Percentiles rank a stretch among this genome's conserved stretches.
phyloP scores from a whole-genome alignment of 2,113 vertebrate genomes.

The Channa maculata region DNA sequence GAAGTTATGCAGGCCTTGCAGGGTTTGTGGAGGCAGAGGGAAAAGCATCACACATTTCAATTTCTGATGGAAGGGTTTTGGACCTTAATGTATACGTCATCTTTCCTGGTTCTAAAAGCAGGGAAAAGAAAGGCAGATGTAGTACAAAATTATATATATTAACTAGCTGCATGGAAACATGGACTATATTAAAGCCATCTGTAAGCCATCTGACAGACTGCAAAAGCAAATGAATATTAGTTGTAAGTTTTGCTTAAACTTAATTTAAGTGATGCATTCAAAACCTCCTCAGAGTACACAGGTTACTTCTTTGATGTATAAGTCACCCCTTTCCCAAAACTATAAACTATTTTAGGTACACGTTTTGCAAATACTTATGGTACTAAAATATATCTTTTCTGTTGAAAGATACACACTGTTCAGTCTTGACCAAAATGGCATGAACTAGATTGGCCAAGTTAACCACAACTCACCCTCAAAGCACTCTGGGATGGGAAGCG shows the following conservation, averaged over 20 bases:
- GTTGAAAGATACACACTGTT: not conserved
- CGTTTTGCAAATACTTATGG: not conserved
- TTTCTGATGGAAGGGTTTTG: constrained; percentile 79
- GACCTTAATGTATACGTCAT: constrained; percentile 45
- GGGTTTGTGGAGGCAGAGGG: not conserved
- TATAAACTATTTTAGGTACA: not conserved
- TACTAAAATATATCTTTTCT: not conserved
- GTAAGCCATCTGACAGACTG: not conserved
- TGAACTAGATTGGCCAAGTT: not conserved
- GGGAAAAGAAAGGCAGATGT: not conserved
- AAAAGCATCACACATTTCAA: constrained; percentile 56
- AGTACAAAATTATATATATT: not conserved
- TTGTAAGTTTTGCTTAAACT: too few species aligned
- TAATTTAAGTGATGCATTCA: too few species aligned
- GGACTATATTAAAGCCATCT: not conserved
- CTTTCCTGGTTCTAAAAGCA: constrained; percentile 70
- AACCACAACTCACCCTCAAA: constrained; percentile 83
- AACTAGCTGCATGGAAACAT: not conserved
- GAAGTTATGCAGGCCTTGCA: constrained; percentile 33
- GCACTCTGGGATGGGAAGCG: constrained; percentile 86
- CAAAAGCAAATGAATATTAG: too few species aligned
- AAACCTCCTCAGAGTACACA: too few species aligned
- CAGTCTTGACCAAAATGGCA: not conserved
- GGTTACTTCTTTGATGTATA: too few species aligned
- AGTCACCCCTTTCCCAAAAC: not conserved